Conservation (phyloP, 2,797 vertebrate species). For the Coilia nasus region DNA sequence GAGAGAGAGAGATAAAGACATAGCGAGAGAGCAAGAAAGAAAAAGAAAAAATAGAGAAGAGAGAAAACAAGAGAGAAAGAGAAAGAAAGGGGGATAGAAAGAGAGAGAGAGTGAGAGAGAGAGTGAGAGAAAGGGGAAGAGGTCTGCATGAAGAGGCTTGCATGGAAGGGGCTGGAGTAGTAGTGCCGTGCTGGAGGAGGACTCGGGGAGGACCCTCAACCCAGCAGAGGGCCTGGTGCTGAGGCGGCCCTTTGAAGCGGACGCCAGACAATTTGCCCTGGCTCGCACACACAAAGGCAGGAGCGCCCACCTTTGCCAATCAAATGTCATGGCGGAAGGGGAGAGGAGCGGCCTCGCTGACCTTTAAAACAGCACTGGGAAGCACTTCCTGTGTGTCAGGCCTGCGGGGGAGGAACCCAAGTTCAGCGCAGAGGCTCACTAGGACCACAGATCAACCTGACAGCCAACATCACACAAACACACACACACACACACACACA, state of each 20-base stretch:
- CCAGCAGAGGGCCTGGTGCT: constrained; percentile 2
- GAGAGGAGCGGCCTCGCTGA: constrained; percentile 50
- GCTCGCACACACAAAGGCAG: constrained; percentile 33
- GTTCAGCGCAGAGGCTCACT: constrained; percentile 11
- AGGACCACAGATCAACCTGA: constrained; percentile 31
- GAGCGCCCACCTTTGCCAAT: constrained; percentile 53
- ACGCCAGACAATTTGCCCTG: constrained; percentile 38
- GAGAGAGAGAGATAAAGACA: not conserved
- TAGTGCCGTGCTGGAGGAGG: constrained; percentile 1
- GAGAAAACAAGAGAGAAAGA: no score
- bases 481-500: constrained; percentile 3
- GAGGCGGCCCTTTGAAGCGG: constrained; percentile 41
- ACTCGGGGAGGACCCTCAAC: not conserved
- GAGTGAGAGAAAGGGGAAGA: not conserved
- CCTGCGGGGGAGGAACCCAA: constrained; percentile 17
- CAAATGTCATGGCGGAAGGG: constrained; percentile 51
- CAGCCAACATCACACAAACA: constrained; percentile 24
- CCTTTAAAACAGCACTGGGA: constrained; percentile 59
- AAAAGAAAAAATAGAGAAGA: not conserved
- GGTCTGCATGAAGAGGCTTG: not conserved
- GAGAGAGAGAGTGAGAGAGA: not conserved
- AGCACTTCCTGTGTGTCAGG: constrained; percentile 54
- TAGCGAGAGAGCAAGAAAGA: no score
- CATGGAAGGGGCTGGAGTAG: not conserved
- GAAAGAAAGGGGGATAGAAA: no score